Percentiles rank a stretch among this genome's conserved stretches.
phyloP scores from a whole-genome alignment of 2,888 invertebrate genomes.

The Omphaloscelis lunosa region DNA sequence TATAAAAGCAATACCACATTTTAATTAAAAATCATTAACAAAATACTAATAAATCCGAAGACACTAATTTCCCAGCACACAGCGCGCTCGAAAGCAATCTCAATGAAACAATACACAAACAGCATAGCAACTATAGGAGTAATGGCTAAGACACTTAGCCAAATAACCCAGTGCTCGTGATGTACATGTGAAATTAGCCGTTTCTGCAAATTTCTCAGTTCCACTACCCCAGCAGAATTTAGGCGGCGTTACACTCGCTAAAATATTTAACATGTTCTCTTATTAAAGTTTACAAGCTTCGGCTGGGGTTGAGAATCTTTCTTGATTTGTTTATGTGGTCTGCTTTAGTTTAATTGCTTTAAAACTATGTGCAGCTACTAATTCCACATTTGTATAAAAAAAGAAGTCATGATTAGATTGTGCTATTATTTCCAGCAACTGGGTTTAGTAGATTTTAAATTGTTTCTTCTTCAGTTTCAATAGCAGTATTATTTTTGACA shows the following conservation, averaged over 20 bases:
- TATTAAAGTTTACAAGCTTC: slow-evolving; percentile 62
- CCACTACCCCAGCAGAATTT: slow-evolving; percentile 50
- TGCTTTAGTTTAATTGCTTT: slow-evolving; percentile 27
- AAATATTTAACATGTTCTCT: slow-evolving; percentile 71
- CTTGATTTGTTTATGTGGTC: slow-evolving; percentile 8
- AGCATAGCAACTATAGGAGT: slow-evolving; percentile 29
- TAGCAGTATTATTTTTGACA: background rate
- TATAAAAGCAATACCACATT: background rate
- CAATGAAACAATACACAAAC: slow-evolving; percentile 41
- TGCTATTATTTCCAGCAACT: background rate
- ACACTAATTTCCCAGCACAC: background rate
- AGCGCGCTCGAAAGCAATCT: background rate
- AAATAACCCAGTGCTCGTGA: slow-evolving; percentile 57
- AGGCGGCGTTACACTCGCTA: slow-evolving; percentile 55
- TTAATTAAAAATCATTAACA: background rate
- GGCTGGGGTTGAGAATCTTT: slow-evolving; percentile 40
- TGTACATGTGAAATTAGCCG: slow-evolving; percentile 68
- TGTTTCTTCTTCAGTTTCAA: background rate
- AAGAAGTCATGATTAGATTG: background rate
- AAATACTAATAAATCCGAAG: background rate
- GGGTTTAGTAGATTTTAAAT: slow-evolving; percentile 7
- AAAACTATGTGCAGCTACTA: background rate
- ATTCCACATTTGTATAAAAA: background rate
- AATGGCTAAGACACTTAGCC: slow-evolving; percentile 50
- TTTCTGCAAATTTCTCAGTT: slow-evolving; percentile 71